phyloP scores from a whole-genome alignment of 2,888 invertebrate species.

The Trichogramma dendrolimi region DNA sequence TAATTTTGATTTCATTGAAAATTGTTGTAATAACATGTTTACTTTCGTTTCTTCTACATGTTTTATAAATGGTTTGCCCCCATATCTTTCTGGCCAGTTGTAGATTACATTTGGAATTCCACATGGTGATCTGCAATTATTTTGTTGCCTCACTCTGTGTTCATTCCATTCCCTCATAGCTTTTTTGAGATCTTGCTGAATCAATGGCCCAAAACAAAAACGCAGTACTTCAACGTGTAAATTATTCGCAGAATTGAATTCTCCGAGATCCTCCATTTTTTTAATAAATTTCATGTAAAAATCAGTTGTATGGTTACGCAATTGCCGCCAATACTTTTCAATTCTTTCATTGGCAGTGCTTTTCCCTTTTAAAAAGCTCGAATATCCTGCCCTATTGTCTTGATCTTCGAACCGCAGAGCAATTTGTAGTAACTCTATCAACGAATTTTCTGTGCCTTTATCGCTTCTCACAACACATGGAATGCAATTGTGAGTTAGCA shows the following conservation, averaged over 20 bases:
- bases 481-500: too few relatives aligned
- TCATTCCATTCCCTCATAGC: constrained; percentile 12
- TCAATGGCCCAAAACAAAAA: constrained; percentile 11
- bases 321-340: constrained; percentile 18
- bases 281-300: constrained; percentile 20
- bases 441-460: too few relatives aligned
- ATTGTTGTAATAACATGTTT: too few relatives aligned
- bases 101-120: neutral
- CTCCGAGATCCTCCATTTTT: constrained; percentile 7
- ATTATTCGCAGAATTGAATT: constrained; percentile 6
- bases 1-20: too few relatives aligned
- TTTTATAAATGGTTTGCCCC: too few relatives aligned
- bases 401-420: neutral
- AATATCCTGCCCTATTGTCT: neutral
- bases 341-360: constrained; percentile 21
- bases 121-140: neutral
- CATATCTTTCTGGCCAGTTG: neutral
- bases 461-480: too few relatives aligned
- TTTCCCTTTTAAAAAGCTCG: constrained; percentile 13
- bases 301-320: constrained; percentile 9
- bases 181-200: constrained; percentile 2
- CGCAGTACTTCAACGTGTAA: constrained; percentile 9
- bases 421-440: too few relatives aligned
- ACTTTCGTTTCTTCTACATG: too few relatives aligned
- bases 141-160: constrained; percentile 9